These are phyloP conservation scores for Esox masquinongy DNA, from an alignment of 2,797 vertebrate species.

Conservation along the genomic window DNA sequence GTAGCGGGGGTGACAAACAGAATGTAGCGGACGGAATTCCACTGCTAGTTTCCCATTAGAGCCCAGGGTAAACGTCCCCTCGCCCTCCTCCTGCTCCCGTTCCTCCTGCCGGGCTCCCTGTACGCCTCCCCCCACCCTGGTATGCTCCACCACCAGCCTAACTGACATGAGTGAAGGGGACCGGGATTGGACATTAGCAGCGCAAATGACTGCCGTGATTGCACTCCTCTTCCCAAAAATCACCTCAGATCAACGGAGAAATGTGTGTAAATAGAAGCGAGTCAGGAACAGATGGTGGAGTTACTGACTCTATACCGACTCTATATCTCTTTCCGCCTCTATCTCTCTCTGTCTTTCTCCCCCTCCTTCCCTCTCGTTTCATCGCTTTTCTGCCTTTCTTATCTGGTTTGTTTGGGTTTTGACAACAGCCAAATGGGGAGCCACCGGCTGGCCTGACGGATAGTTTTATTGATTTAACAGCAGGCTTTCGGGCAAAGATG, in stretches of 20 bases:
- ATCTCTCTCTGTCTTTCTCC: conserved; percentile 11
- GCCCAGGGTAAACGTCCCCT: conserved; percentile 88
- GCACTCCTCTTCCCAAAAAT: conserved; percentile 81
- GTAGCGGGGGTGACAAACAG: conserved; percentile 98
- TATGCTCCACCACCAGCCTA: conserved; percentile 80
- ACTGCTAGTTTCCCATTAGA: conserved; percentile 99
- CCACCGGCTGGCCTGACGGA: conserved; percentile 88
- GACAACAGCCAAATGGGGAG: conserved; percentile 94
- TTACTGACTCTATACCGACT: conserved; percentile 60
- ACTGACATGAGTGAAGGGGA: conserved; percentile 99
- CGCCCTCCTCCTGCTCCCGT: conserved; percentile 66
- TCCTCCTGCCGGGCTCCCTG: conserved; percentile 50
- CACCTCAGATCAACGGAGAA: conserved; percentile 82
- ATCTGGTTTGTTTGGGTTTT: conserved; percentile 96
- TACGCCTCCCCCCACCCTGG: conserved; percentile 65
- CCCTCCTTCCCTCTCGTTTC: conserved; percentile 62
- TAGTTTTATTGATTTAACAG: conserved; percentile 93
- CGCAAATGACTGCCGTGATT: conserved; percentile 98
- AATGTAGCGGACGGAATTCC: conserved; percentile 99
- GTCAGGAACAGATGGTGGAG: conserved; percentile 38
- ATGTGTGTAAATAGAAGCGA: conserved; percentile 78
- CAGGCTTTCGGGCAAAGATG: conserved; percentile 75
- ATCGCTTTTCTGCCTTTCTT: conserved; percentile 90
- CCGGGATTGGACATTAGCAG: conserved; percentile 99
- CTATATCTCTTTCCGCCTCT: conserved; percentile 70